Evolutionary conservation across 2,797 vertebrate genomes (phyloP), one percentile per base, ranked within the genome.

Genomic region (Anguilla megastoma): DNA sequence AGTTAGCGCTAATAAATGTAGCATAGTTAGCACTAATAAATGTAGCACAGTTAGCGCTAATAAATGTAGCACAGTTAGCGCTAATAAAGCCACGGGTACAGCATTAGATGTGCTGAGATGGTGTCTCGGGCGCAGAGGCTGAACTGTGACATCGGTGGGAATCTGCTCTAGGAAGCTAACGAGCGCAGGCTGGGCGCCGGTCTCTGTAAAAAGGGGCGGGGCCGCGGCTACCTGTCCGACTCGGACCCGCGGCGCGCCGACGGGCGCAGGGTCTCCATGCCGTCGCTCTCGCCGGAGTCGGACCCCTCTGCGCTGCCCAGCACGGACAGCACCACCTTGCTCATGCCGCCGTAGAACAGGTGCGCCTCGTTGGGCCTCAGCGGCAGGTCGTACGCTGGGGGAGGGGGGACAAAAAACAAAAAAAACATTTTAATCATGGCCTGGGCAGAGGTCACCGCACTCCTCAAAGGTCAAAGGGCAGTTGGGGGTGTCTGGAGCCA

Each of bases 321-420:
- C 87, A 98, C 92, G 5, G 95, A 97, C 88, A 99, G 94, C 41
- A 95, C 93, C 88, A 98, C 92, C 90, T 96, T 98, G 74, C 90
- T 96, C 96, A 99, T 96, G 90, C 95, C 97, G 90, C 95, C 95
- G 89, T 97, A 98, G 95, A 99, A 99, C 86, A 98, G 95, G 82
- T 95, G 96, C 85, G 97, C 94, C 90, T 99, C 97, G 87, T 96
- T 97, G 80, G 97, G 95, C 69, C 95, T 94, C 66, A 96, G 96
- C 21, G 98, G 97, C 85, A 99, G 94, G 92, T 99, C 97, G 88
- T 92, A 97, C 0, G 94, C 98, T 99, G 87, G 80, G 91, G 92
- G 58, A 89, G 88, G 88, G 90, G 36, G 48, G 85, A 0, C 84
- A 12, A 21, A 87, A 0, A 60, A 79, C n/a, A 79, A 88, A 85